Conservation (phyloP, 2,113 vertebrate genomes). For the Prietella phreatophila region DNA sequence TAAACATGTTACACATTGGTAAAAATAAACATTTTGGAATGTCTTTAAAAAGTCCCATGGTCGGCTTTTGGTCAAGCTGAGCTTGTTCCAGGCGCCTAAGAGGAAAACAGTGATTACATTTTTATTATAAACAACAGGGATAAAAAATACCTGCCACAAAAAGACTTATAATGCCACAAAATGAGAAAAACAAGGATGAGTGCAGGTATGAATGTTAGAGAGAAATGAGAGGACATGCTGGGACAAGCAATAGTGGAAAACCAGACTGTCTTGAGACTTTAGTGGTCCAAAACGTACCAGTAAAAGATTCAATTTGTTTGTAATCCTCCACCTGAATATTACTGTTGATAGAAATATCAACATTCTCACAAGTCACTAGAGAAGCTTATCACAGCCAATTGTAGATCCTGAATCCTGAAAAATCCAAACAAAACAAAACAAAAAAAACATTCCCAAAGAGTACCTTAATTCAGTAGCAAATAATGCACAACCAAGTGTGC, state of each 20-base stretch:
- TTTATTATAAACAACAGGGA: slow-evolving; percentile 62
- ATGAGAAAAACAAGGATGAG: background rate
- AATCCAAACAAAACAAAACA: background rate
- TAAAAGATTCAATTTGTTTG: background rate
- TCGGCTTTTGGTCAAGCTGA: slow-evolving; percentile 92
- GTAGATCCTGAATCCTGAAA: background rate
- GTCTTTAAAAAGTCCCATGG: slow-evolving; percentile 89
- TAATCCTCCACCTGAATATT: background rate
- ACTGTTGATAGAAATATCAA: background rate
- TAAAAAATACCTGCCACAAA: background rate
- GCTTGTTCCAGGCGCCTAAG: slow-evolving; percentile 94
- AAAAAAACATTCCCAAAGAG: background rate
- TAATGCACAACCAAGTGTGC: background rate
- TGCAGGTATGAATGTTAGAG: slow-evolving; percentile 15
- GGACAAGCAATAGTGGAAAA: background rate
- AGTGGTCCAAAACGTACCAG: background rate
- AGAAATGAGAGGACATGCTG: slow-evolving; percentile 14
- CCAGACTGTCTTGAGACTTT: slow-evolving; percentile 31
- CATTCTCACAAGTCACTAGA: background rate
- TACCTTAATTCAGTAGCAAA: background rate
- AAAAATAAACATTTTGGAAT: slow-evolving; percentile 92
- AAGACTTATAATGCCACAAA: background rate
- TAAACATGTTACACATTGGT: slow-evolving; percentile 82
- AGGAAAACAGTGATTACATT: slow-evolving; percentile 77
- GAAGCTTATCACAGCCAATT: background rate